Conservation (phyloP, 1,140 invertebrate species). For the Pseudomyrmex cubaensis region DNA sequence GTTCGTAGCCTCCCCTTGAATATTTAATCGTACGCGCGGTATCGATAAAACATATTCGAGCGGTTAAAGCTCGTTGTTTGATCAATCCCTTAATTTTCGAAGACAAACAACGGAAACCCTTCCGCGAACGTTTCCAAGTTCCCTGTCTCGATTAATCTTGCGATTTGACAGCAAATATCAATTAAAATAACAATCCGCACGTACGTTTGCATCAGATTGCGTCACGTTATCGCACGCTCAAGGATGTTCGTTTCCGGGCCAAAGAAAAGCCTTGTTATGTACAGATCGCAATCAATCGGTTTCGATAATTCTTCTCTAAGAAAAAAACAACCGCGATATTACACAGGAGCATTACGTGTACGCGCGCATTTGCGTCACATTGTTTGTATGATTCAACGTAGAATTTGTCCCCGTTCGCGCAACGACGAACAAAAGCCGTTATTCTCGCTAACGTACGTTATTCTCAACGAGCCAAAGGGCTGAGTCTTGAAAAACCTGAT, state of each 20-base stretch:
- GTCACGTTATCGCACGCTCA: neutral
- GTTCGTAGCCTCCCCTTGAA: no score
- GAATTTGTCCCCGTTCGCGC: no score
- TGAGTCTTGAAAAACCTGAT: no score
- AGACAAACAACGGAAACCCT: neutral
- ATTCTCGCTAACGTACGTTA: no score
- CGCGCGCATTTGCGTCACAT: no score
- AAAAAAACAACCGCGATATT: no score
- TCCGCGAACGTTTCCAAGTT: neutral
- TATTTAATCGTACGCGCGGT: constrained; percentile 7
- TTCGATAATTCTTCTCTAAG: neutral
- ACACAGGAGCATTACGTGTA: no score
- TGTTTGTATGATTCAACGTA: no score
- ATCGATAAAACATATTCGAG: constrained; percentile 10
- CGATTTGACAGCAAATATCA: no score
- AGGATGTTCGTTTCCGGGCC: neutral
- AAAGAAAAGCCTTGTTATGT: neutral
- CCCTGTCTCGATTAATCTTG: no score
- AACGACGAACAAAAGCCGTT: no score
- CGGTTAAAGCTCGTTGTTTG: constrained; percentile 15
- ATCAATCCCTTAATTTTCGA: neutral
- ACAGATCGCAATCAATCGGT: neutral
- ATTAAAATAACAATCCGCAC: neutral
- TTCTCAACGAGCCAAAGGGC: no score
- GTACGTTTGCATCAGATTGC: neutral